A percentile compares a stretch with the other conserved stretches of the same genome.
Conservation (phyloP, 2,113 vertebrate species). For the Choloepus hoffmanni region DNA sequence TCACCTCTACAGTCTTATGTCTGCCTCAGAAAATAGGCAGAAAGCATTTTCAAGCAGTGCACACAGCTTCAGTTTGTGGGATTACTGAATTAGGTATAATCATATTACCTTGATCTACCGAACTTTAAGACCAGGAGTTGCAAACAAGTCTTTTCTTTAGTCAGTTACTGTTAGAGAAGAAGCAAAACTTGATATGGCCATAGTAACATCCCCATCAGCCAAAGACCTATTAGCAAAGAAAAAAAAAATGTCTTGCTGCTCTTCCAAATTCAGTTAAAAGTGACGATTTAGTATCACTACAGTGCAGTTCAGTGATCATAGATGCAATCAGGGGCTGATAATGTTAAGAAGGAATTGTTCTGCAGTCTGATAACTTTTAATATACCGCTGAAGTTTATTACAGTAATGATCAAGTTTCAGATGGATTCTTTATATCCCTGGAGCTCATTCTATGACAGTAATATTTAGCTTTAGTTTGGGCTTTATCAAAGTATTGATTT, state of each 20-base stretch:
- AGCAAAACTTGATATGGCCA: background rate
- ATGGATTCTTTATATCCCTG: background rate
- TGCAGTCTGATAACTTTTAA: background rate
- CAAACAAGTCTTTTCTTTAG: background rate
- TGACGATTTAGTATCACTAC: background rate
- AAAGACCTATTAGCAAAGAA: background rate
- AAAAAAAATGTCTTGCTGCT: background rate
- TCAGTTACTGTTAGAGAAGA: background rate
- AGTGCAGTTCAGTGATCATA: background rate
- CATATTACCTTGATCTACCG: background rate
- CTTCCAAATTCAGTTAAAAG: background rate
- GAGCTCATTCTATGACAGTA: background rate
- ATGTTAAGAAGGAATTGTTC: background rate
- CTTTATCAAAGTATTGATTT: background rate
- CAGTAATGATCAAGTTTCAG: background rate
- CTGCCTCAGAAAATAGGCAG: background rate
- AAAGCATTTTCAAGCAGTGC: background rate
- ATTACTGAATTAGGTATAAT: background rate
- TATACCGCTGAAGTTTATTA: background rate
- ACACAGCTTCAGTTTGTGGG: background rate
- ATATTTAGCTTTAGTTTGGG: conserved; percentile 24
- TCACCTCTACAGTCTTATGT: background rate
- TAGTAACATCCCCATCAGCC: background rate
- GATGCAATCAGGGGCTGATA: background rate
- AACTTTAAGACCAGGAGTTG: background rate